Evolutionary conservation across 1,140 invertebrate genomes (phyloP).

Genomic region (Goniozus legneri): DNA sequence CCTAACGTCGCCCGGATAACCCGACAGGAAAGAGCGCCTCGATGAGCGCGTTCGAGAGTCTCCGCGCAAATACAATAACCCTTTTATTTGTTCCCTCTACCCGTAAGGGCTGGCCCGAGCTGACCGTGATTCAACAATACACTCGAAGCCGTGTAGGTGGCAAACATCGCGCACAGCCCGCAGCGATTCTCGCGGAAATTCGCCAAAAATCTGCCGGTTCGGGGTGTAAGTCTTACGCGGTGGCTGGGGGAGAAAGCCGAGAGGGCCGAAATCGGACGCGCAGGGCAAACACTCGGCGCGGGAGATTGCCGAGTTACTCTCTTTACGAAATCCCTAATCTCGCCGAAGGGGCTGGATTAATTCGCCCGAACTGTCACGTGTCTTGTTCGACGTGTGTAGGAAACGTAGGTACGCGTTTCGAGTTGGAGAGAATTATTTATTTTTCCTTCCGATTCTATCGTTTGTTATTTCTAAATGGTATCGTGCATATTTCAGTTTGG

Average conservation of each 20-base stretch:
- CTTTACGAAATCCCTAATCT: constrained; percentile 32
- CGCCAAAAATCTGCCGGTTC: constrained; percentile 17
- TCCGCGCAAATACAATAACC: constrained; percentile 54
- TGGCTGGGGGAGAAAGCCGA: constrained; percentile 11
- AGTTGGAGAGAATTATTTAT: too few species aligned
- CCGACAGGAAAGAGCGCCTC: too few species aligned
- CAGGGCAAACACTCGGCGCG: constrained; percentile 44
- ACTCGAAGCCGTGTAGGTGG: constrained; percentile 37
- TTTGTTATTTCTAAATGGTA: too few species aligned
- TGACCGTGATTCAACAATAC: constrained; percentile 53
- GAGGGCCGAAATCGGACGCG: constrained; percentile 29
- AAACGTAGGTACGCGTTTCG: too few species aligned
- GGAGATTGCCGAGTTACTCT: constrained; percentile 37
- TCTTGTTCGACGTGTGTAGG: not conserved
- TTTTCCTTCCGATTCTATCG: too few species aligned
- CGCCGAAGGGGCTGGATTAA: constrained; percentile 31
- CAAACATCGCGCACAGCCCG: constrained; percentile 40
- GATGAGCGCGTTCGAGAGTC: too few species aligned
- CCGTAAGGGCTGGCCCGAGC: too few species aligned
- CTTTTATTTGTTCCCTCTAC: constrained; percentile 52
- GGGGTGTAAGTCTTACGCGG: constrained; percentile 2
- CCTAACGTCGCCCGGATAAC: too few species aligned
- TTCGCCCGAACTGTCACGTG: constrained; percentile 27
- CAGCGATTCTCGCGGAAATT: constrained; percentile 38
- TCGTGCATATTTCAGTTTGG: too few species aligned